Percentiles rank a stretch among this genome's conserved stretches.
Evolutionary conservation across 2,888 invertebrate species (phyloP).

Genomic region (Choristoneura rosaceana): DNA sequence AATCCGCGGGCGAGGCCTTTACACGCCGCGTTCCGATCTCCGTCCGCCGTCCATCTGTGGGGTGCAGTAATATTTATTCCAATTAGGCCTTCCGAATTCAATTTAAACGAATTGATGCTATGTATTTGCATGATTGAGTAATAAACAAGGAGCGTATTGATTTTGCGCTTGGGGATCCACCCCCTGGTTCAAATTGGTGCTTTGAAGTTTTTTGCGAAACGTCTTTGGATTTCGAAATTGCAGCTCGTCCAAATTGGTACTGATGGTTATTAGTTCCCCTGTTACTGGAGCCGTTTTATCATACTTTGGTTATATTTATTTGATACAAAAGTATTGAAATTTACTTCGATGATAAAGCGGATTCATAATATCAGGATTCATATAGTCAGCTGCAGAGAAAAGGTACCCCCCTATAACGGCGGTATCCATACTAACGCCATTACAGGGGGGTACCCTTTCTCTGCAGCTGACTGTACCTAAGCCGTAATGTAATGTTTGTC

Average conservation of each 20-base stretch:
- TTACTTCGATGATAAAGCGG: background rate
- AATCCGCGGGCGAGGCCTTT: slow-evolving; percentile 70
- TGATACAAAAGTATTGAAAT: background rate
- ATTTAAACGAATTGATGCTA: slow-evolving; percentile 42
- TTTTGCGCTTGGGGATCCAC: slow-evolving; percentile 40
- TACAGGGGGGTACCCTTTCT: no score
- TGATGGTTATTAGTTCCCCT: slow-evolving; percentile 1
- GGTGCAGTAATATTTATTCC: slow-evolving; percentile 41
- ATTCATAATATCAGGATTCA: no score
- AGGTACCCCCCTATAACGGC: no score
- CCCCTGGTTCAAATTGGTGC: slow-evolving; percentile 39
- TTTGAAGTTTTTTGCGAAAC: slow-evolving; percentile 40
- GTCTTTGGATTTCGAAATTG: slow-evolving; percentile 29
- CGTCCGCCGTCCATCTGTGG: slow-evolving; percentile 41
- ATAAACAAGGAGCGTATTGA: slow-evolving; percentile 43
- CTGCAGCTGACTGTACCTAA: no score
- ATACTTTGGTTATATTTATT: background rate
- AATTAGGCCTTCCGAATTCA: slow-evolving; percentile 43
- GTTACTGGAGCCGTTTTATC: background rate
- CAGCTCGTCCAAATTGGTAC: slow-evolving; percentile 7
- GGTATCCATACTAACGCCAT: no score
- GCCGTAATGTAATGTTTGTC: no score
- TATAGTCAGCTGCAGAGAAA: no score
- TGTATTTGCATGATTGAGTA: slow-evolving; percentile 43
- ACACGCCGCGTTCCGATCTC: slow-evolving; percentile 58